A percentile compares a stretch with the other conserved stretches of the same genome.
These are phyloP conservation scores for Anoplius nigerrimus DNA, from an alignment of 2,888 invertebrate species.

Conservation along the genomic window DNA sequence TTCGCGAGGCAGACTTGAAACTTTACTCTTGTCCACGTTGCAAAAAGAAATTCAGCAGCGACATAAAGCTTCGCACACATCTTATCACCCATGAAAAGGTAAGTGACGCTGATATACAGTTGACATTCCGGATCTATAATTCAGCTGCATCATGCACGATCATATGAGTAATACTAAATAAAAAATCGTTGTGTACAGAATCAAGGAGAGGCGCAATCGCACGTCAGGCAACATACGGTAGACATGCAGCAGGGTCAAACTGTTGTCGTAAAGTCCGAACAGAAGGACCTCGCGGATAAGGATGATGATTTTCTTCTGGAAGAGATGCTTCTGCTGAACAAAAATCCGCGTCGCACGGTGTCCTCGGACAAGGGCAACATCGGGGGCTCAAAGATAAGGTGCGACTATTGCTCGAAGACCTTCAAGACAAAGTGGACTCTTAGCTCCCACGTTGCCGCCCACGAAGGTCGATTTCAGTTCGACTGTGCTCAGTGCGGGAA, in stretches of 20 bases:
- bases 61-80: slow-evolving; percentile 66
- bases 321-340: slow-evolving; percentile 68
- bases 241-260: slow-evolving; percentile 50
- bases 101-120: background rate
- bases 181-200: slow-evolving; percentile 52
- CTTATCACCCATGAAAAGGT: slow-evolving; percentile 67
- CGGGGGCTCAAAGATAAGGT: slow-evolving; percentile 60
- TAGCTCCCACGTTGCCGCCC: slow-evolving; percentile 72
- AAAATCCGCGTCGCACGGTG: slow-evolving; percentile 49
- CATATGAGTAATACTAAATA: too few species aligned
- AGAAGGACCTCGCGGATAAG: slow-evolving; percentile 44
- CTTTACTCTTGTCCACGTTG: slow-evolving; percentile 66
- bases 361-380: slow-evolving; percentile 27
- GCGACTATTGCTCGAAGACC: slow-evolving; percentile 71
- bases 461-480: slow-evolving; percentile 72
- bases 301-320: slow-evolving; percentile 68
- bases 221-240: slow-evolving; percentile 64
- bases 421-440: slow-evolving; percentile 73
- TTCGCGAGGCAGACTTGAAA: slow-evolving; percentile 13
- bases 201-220: slow-evolving; percentile 54
- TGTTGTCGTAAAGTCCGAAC: slow-evolving; percentile 16
- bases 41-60: slow-evolving; percentile 67
- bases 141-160: too few species aligned
- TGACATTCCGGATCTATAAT: too few species aligned
- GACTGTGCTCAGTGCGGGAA: slow-evolving; percentile 73